These are phyloP conservation scores for Encarsia formosa DNA, from an alignment of 2,888 invertebrate species.

Conservation along the genomic window DNA sequence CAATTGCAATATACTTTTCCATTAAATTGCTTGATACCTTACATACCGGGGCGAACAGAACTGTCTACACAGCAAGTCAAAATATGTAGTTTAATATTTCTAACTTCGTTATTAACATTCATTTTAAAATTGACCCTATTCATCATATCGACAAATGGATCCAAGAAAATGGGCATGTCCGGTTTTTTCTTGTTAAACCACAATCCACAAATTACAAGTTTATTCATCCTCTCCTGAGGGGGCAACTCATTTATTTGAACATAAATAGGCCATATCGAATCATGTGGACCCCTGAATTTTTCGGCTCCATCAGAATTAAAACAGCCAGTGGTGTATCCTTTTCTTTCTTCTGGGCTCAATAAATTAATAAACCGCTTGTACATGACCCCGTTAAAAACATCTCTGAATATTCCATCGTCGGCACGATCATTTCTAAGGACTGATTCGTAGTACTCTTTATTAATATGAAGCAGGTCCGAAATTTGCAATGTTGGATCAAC, in stretches of 20 bases:
- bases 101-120: too few relatives aligned
- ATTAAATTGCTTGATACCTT: slow-evolving; percentile 4
- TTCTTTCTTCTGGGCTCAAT: not conserved
- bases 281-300: slow-evolving; percentile 3
- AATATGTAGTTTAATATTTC: not conserved
- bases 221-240: not conserved
- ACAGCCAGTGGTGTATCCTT: not conserved
- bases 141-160: slow-evolving; percentile 1
- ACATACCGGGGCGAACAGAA: not conserved
- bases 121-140: not conserved
- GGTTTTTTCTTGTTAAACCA: slow-evolving; percentile 7
- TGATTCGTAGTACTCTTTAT: slow-evolving; percentile 2
- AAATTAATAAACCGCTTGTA: slow-evolving; percentile 5
- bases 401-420: not conserved
- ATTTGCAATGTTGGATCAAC: slow-evolving; percentile 4
- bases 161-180: slow-evolving; percentile 4
- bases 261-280: slow-evolving; percentile 11
- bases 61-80: slow-evolving; percentile 1
- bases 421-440: not conserved
- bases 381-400: slow-evolving; percentile 6
- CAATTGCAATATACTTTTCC: not conserved
- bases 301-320: slow-evolving; percentile 11
- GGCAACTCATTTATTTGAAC: slow-evolving; percentile 10
- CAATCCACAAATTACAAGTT: not conserved
- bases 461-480: not conserved